Evolutionary conservation across 1,140 invertebrate species (phyloP).

Genomic region (Anthonomus grandis): DNA sequence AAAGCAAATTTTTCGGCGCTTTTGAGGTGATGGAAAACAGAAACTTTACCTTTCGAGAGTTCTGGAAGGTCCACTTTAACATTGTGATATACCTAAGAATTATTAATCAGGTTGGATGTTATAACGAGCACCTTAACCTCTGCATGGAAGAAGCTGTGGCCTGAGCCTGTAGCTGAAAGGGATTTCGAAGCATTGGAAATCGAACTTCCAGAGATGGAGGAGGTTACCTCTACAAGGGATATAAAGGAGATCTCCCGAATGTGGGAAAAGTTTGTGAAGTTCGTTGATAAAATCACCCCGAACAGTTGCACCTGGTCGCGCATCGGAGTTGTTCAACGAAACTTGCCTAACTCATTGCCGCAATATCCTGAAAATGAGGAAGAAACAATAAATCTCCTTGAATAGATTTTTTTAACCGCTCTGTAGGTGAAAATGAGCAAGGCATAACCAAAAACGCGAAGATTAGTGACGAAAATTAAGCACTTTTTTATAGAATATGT

Average conservation of each 20-base stretch:
- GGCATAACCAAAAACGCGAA: no score
- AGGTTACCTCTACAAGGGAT: constrained; percentile 40
- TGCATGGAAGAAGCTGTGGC: constrained; percentile 25
- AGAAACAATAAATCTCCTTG: constrained; percentile 16
- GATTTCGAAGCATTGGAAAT: constrained; percentile 31
- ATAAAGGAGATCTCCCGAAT: constrained; percentile 25
- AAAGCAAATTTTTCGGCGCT: no score
- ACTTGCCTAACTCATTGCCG: constrained; percentile 39
- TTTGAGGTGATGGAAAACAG: constrained; percentile 32
- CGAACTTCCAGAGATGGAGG: constrained; percentile 34
- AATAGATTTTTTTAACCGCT: not conserved
- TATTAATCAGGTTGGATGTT: no score
- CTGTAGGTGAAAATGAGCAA: not conserved
- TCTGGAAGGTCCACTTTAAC: constrained; percentile 31
- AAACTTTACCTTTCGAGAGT: constrained; percentile 30
- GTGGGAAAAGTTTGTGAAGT: not conserved
- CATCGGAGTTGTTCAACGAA: constrained; percentile 33
- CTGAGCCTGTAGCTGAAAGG: no score
- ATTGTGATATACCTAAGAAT: constrained; percentile 37
- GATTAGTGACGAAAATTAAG: not conserved
- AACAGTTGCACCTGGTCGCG: no score
- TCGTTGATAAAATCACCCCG: constrained; percentile 1
- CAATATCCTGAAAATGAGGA: constrained; percentile 36
- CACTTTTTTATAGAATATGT: not conserved
- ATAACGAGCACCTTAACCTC: constrained; percentile 1